Percentiles rank a stretch among this genome's conserved stretches.
Evolutionary conservation across 2,888 invertebrate species (phyloP).

Genomic region (Pardosa pseudoannulata): DNA sequence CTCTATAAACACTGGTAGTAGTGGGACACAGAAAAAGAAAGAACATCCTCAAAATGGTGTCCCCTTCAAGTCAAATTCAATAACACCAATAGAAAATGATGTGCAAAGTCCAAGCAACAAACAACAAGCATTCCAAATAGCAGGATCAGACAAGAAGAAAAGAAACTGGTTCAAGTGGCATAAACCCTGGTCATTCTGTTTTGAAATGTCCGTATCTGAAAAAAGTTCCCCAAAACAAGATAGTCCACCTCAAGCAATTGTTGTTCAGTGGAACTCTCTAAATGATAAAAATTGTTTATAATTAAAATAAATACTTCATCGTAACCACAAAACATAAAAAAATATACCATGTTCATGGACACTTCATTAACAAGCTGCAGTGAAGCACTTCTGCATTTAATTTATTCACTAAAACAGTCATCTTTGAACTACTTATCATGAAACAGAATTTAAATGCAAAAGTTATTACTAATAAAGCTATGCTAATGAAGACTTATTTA

Average conservation of each 20-base stretch:
- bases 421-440: too few relatives aligned
- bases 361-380: too few relatives aligned
- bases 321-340: too few relatives aligned
- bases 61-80: not conserved
- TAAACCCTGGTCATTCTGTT: conserved; percentile 59
- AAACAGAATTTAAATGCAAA: too few relatives aligned
- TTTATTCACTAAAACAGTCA: too few relatives aligned
- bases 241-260: conserved; percentile 24
- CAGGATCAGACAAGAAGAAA: conserved; percentile 7
- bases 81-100: not conserved
- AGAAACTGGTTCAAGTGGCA: conserved; percentile 34
- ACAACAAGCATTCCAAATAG: not conserved
- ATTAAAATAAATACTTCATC: too few relatives aligned
- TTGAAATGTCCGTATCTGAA: conserved; percentile 47
- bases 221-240: not conserved
- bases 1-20: conserved; percentile 51
- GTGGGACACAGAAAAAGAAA: conserved; percentile 33
- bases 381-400: too few relatives aligned
- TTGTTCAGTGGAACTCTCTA: conserved; percentile 43
- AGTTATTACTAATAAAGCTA: too few relatives aligned
- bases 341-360: too few relatives aligned
- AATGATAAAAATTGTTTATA: conserved; percentile 19
- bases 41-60: not conserved
- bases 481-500: too few relatives aligned
- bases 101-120: not conserved